Percentiles rank a stretch among this genome's conserved stretches.
Conservation (phyloP, 2,113 vertebrate genomes). For the Sinocyclocheilus anshuiensis region DNA sequence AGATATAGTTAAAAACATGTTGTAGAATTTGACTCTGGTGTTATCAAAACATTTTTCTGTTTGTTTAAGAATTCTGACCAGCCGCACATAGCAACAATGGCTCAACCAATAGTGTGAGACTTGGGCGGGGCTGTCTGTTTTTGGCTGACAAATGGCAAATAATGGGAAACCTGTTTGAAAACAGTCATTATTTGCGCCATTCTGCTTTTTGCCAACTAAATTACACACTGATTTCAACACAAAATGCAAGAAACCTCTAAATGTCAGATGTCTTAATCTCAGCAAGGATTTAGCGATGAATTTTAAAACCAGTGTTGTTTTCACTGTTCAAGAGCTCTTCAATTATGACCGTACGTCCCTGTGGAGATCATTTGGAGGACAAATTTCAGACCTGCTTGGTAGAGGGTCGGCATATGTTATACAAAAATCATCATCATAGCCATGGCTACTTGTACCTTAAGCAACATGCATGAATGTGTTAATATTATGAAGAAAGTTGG, state of each 20-base stretch:
- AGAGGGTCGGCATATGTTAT: constrained; percentile 56
- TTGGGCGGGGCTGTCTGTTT: background rate
- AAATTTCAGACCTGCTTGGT: background rate
- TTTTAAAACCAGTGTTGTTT: background rate
- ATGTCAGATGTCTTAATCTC: background rate
- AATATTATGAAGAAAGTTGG: constrained; percentile 67
- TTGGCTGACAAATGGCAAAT: background rate
- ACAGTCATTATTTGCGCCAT: background rate
- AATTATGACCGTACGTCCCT: no score
- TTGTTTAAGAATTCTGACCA: background rate
- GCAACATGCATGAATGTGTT: constrained; percentile 66
- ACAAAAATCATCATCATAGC: constrained; percentile 37
- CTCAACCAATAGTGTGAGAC: background rate
- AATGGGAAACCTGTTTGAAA: background rate
- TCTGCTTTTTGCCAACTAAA: background rate
- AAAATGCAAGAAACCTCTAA: background rate
- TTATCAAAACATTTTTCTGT: background rate
- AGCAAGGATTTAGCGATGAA: no score
- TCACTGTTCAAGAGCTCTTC: background rate
- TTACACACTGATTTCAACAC: background rate
- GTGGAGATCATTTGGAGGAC: background rate
- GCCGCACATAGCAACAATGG: background rate
- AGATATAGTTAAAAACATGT: constrained; percentile 63
- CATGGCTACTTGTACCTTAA: constrained; percentile 56
- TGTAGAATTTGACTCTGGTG: constrained; percentile 60